Percentiles rank a stretch among this genome's conserved stretches.
Conservation (phyloP, 1,140 invertebrate species). For the Leptonema lineaticorne region DNA sequence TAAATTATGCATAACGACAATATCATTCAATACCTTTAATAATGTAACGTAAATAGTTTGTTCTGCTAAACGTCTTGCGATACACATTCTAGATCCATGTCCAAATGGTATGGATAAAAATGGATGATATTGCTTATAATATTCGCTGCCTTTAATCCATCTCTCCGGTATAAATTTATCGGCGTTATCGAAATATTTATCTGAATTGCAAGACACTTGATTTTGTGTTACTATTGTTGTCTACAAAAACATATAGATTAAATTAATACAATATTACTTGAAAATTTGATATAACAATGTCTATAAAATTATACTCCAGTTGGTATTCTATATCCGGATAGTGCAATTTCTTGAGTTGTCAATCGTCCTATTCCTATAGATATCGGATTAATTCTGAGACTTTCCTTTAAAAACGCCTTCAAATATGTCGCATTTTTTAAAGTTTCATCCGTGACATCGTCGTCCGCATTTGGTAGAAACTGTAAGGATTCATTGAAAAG, state of each 20-base stretch:
- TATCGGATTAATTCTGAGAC: conserved; percentile 79
- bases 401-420: conserved; percentile 82
- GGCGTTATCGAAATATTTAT: conserved; percentile 70
- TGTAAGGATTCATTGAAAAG: conserved; percentile 65
- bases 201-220: conserved; percentile 71
- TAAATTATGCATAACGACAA: too few species aligned
- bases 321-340: conserved; percentile 83
- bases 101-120: conserved; percentile 85
- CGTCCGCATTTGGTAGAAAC: conserved; percentile 57
- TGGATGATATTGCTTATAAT: conserved; percentile 65
- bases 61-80: conserved; percentile 84
- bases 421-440: conserved; percentile 70
- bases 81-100: conserved; percentile 83
- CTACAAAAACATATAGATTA: too few species aligned
- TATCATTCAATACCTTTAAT: too few species aligned
- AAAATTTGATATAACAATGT: background rate
- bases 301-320: conserved; percentile 62
- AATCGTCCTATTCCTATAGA: conserved; percentile 80
- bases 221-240: conserved; percentile 87
- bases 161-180: conserved; percentile 73
- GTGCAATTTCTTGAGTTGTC: conserved; percentile 69
- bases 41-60: conserved; percentile 82
- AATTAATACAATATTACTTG: too few species aligned
- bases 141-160: conserved; percentile 62
- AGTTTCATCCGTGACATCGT: conserved; percentile 59